Conservation (phyloP, 2,888 invertebrate genomes). For the Calliscelio sp. region DNA sequence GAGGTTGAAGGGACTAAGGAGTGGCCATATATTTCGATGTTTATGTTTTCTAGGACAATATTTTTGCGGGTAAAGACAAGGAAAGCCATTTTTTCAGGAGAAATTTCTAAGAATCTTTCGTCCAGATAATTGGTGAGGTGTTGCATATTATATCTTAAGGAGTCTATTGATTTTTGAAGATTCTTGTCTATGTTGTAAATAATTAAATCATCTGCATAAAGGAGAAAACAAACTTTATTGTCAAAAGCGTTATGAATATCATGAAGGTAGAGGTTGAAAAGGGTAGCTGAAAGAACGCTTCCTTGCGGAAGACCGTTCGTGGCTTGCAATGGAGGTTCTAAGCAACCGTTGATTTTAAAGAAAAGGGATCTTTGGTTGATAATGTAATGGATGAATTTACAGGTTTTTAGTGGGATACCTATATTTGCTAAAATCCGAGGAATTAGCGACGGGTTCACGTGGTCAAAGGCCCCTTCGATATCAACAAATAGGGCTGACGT, state of each 20-base stretch:
- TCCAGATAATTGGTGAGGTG: too few species aligned
- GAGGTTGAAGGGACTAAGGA: too few species aligned
- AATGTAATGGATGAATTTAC: background rate
- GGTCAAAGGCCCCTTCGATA: constrained; percentile 24
- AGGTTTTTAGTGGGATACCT: constrained; percentile 13
- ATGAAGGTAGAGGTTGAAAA: background rate
- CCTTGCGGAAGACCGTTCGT: background rate
- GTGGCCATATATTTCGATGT: too few species aligned
- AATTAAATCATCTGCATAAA: background rate
- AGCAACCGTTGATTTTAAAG: constrained; percentile 30
- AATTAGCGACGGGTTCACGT: constrained; percentile 12
- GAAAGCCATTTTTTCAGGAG: too few species aligned
- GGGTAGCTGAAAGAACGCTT: background rate
- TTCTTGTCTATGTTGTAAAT: background rate
- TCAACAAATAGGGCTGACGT: background rate
- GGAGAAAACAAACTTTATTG: background rate
- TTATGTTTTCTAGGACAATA: background rate
- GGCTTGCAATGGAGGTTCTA: background rate
- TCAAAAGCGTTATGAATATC: background rate
- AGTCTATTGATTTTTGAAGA: too few species aligned
- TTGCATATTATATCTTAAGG: too few species aligned
- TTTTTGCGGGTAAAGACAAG: too few species aligned
- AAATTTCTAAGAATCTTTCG: too few species aligned
- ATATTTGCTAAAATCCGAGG: constrained; percentile 1
- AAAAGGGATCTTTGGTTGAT: background rate